Base-by-base conservation (phyloP, 1,140 invertebrate genomes). In the Nasonia longicornis region DNA sequence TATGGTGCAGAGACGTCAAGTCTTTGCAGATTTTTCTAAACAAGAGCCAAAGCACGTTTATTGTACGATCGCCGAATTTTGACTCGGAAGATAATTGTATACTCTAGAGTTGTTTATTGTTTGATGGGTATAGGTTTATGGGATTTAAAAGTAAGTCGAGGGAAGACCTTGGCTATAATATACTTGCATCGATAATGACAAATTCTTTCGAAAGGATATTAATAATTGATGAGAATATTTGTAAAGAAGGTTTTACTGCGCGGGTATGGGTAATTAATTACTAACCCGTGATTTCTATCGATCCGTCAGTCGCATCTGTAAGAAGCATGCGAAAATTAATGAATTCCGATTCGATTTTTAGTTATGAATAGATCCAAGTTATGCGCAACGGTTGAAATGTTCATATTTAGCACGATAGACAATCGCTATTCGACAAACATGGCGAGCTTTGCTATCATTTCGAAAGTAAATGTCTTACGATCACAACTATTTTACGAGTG, bases 161-260 rank as follows among this genome's bases (percentile, higher is more conserved):
- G 8, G 38, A 42, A 42, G 8, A 29, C 11, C 26, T 69, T 31
- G 0, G 0, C 11, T 8, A 8, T 3, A 20, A 69, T 69, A 12
- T 20, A 69, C 66, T 35, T 69, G 22, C 66, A 69, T 20, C 22
- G 66, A 31, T 69, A 58, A 20, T 69, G 66, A 8, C 66, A 69
- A 69, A 31, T 7, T 35, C 29, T 69, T 35, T 20, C n/a, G 31
- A 72, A 72, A 72, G 38, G 31, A 22, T 48, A 72, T 72, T 38
- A 72, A 72, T 72, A 72, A 72, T 72, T 72, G 38, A 72, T 72
- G 71, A n/a, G 38, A 45, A 72, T 72, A n/a, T 72, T 45, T 38
- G 3, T n/a, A 72, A 72, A 45, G n/a, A 45, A 22, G 10, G 38
- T 22, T 58, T 7, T 0, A 3, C 38, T 7, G n/a, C 71, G 12